These are phyloP conservation scores for Lasioglossum zephyrum DNA, from an alignment of 2,888 invertebrate species.

Conservation along the genomic window DNA sequence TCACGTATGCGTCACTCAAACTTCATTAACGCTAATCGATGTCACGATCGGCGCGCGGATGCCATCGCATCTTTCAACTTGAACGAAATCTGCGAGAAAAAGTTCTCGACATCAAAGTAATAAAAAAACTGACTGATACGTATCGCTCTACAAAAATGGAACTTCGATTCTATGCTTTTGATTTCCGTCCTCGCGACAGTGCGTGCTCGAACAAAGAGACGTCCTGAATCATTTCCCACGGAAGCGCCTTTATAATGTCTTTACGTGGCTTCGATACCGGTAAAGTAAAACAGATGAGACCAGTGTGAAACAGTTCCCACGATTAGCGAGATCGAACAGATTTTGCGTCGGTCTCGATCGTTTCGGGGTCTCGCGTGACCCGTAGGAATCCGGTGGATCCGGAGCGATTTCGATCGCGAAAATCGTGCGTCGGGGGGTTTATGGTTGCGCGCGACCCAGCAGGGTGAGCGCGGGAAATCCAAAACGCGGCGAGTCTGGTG, in stretches of 20 bases:
- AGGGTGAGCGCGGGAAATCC: not conserved
- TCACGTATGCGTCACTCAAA: constrained; percentile 19
- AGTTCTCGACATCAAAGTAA: not conserved
- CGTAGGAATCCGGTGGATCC: not conserved
- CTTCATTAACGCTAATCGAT: constrained; percentile 33
- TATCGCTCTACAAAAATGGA: not conserved
- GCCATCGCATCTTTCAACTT: not conserved
- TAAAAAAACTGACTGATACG: no score
- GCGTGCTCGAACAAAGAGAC: not conserved
- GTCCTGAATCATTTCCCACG: not conserved
- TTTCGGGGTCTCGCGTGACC: no score
- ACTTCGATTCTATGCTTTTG: not conserved
- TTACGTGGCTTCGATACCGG: not conserved
- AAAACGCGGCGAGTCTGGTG: not conserved
- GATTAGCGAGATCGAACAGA: not conserved
- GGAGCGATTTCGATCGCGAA: not conserved
- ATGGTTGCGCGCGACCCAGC: not conserved
- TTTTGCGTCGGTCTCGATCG: not conserved
- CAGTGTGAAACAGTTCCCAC: not conserved
- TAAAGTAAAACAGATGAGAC: not conserved
- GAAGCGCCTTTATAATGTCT: not conserved
- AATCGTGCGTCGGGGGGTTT: constrained; percentile 6
- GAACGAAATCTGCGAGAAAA: not conserved
- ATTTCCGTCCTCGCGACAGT: not conserved
- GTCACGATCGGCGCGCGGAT: not conserved